phyloP scores from a whole-genome alignment of 2,797 vertebrate species.

The Xiphorhynchus erythropygius region DNA sequence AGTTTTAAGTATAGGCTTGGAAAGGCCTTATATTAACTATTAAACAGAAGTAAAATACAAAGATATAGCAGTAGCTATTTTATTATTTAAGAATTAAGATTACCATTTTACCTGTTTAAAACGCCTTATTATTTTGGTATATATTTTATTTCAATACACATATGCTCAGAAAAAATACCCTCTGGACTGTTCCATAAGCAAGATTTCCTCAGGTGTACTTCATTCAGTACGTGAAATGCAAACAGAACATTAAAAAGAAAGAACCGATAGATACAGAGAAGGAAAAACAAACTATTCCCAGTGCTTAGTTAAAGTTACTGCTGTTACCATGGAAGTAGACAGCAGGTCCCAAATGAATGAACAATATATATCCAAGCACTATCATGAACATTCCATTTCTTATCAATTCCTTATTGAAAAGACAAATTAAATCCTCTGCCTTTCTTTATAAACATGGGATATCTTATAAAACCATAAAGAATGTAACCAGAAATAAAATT shows the following conservation, averaged over 20 bases:
- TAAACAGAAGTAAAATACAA: not conserved
- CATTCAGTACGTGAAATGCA: not conserved
- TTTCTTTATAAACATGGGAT: not conserved
- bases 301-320: constrained; percentile 63
- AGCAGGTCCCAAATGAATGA: constrained; percentile 50
- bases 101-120: not conserved
- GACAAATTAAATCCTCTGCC: not conserved
- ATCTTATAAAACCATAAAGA: not conserved
- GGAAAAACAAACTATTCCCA: constrained; percentile 53
- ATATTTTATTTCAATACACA: not conserved
- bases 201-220: not conserved
- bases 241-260: not conserved
- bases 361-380: not conserved
- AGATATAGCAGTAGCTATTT: not conserved
- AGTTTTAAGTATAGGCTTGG: not conserved
- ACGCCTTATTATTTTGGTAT: not conserved
- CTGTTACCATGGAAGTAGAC: constrained; percentile 64
- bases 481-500: constrained; percentile 14
- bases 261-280: not conserved
- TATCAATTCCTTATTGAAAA: not conserved
- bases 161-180: not conserved
- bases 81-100: not conserved
- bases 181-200: not conserved
- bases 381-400: not conserved
- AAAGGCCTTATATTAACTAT: not conserved